Conservation (phyloP, 2,113 vertebrate genomes). For the Mola mola region DNA sequence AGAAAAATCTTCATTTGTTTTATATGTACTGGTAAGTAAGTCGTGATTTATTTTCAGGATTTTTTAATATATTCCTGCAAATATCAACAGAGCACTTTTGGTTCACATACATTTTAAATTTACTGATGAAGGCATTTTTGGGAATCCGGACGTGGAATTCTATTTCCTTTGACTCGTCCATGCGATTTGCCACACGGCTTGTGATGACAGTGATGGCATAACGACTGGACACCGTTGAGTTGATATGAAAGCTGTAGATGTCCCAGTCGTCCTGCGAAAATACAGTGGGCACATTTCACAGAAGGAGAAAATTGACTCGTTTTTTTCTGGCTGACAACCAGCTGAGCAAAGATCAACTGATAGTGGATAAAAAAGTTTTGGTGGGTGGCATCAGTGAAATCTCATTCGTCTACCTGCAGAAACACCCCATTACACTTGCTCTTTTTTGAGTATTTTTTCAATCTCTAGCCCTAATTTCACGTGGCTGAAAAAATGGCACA, state of each 20-base stretch:
- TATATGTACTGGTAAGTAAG: too few species aligned
- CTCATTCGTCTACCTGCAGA: slow-evolving; percentile 30
- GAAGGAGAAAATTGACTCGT: neutral
- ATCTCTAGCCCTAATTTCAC: neutral
- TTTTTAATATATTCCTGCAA: fast-evolving
- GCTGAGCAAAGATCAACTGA: slow-evolving; percentile 39
- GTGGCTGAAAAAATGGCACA: neutral
- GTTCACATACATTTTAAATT: slow-evolving; percentile 89
- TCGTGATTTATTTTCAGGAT: neutral
- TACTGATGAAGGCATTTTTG: slow-evolving; percentile 94
- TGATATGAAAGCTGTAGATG: slow-evolving; percentile 90
- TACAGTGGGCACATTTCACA: slow-evolving; percentile 25
- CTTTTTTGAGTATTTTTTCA: neutral
- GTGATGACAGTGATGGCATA: slow-evolving; percentile 91
- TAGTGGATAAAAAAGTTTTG: neutral
- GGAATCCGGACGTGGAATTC: slow-evolving; percentile 91
- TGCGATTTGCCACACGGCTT: slow-evolving; percentile 88
- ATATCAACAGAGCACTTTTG: neutral
- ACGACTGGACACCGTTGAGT: slow-evolving; percentile 87
- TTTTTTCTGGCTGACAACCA: slow-evolving; percentile 4
- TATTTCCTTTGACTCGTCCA: slow-evolving; percentile 83
- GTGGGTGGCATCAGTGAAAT: neutral
- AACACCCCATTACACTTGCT: slow-evolving; percentile 10
- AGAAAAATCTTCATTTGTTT: neutral
- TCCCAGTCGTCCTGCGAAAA: slow-evolving; percentile 78